Percentiles rank a stretch among this genome's conserved stretches.
These are phyloP conservation scores for Penaeus monodon DNA, from an alignment of 2,888 invertebrate species.

Conservation along the genomic window DNA sequence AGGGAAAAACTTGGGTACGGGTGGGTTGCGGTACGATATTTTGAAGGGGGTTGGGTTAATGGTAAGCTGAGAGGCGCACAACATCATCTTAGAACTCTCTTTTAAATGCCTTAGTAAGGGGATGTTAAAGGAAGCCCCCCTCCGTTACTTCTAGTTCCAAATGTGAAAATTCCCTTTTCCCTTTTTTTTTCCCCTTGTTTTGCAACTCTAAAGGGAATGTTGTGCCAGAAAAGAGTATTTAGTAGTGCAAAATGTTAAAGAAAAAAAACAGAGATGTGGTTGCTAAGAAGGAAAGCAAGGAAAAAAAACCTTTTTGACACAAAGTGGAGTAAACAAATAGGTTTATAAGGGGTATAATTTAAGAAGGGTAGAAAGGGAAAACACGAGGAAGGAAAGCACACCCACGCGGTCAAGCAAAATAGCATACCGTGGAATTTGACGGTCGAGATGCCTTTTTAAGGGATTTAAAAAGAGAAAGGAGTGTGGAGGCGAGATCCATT, in stretches of 20 bases:
- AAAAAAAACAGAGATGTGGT: neutral
- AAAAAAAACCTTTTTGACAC: neutral
- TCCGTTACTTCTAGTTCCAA: neutral
- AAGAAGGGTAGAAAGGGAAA: neutral
- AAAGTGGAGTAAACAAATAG: neutral
- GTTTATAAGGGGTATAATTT: neutral
- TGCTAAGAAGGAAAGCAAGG: neutral
- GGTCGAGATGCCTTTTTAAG: no score
- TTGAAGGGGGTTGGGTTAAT: conserved; percentile 25
- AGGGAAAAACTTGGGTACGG: conserved; percentile 9
- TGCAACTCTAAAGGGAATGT: neutral
- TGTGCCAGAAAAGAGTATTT: neutral
- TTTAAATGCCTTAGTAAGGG: no score
- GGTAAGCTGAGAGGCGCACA: conserved; percentile 6
- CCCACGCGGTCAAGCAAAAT: neutral
- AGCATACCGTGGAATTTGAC: no score
- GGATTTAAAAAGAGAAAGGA: no score
- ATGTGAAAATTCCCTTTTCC: neutral
- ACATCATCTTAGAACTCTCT: conserved; percentile 6
- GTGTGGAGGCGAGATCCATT: no score
- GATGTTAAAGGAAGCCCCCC: no score
- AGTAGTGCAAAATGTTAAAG: neutral
- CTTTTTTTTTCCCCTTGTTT: neutral
- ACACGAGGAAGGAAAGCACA: neutral
- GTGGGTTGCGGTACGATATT: conserved; percentile 45